Conservation (phyloP, 2,797 vertebrate species). For the Oryzias dopingdopingensis region DNA sequence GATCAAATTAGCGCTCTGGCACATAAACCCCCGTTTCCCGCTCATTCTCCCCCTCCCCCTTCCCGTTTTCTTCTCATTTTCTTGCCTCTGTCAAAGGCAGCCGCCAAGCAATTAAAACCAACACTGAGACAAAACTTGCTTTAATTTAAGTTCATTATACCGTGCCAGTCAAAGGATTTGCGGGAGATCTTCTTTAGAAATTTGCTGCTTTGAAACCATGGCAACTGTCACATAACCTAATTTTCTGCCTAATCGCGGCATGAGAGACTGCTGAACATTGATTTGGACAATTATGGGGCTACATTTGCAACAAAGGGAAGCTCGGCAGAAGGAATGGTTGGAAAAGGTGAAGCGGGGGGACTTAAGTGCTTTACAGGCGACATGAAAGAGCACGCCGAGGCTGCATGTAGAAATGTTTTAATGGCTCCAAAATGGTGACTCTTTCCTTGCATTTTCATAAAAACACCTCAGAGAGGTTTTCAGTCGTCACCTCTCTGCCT, state of each 20-base stretch:
- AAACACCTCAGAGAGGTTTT: conserved; percentile 15
- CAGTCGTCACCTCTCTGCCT: conserved; percentile 3
- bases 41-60: conserved; percentile 35
- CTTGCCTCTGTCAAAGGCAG: conserved; percentile 42
- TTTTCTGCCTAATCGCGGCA: conserved; percentile 67
- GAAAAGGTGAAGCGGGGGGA: conserved; percentile 41
- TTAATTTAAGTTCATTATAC: conserved; percentile 75
- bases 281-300: conserved; percentile 72
- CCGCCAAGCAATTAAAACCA: conserved; percentile 64
- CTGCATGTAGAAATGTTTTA: conserved; percentile 37
- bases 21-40: conserved; percentile 57
- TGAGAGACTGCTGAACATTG: conserved; percentile 60
- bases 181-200: conserved; percentile 56
- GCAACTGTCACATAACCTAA: conserved; percentile 63
- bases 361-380: conserved; percentile 41
- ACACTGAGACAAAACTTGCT: conserved; percentile 65
- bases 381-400: conserved; percentile 25
- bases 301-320: conserved; percentile 69
- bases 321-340: conserved; percentile 44
- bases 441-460: conserved; percentile 23
- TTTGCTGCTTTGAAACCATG: conserved; percentile 64
- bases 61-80: conserved; percentile 23
- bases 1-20: conserved; percentile 76
- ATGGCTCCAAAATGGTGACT: conserved; percentile 42
- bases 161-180: conserved; percentile 46